Base-by-base conservation (phyloP, 2,888 invertebrate genomes). In the Trichopria drosophilae region DNA sequence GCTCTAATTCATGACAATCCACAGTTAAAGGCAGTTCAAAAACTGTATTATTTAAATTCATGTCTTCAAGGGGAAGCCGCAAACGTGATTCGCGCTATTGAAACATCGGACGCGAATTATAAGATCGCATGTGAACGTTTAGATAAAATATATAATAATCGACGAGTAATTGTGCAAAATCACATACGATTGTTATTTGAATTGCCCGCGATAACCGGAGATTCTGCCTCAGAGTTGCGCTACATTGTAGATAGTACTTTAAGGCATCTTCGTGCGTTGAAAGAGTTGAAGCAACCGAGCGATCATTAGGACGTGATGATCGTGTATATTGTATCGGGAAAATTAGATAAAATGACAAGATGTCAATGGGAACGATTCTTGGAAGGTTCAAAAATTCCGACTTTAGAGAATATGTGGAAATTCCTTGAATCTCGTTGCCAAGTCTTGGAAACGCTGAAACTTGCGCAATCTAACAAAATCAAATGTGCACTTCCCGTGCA, bases 1-100 rank as follows among this genome's bases (percentile, higher is more conserved):
- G 44, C 55, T 12, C 18, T 61, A 15, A 52, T 59, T 10, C 34
- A 60, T 22, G 20, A 39, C 15, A 58, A 60, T 48, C 36, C 34
- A 4, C 40, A 51, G 7, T 29, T 59, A 26, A 23, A 53, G 15
- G 26, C 46, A 13, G 55, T 52, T 4, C 53, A 56, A 45, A 59
- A 61, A 37, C 24, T 59, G 18, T 42, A 55, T 37, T 55, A 58
- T 10, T 34, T 57, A n/a, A 36, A 43, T 9, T 47, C 54, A 1
- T 54, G 51, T 34, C 20, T 55, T 15, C 16, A 29, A 13, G 48
- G 31, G 18, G 49, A 52, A 20, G 54, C 52, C 3, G 32, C 48
- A 1, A 36, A 52, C 7, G 23, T 51, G 1, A 52, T 57, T 29
- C 12, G 37, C 28, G 54, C 54, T 1, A 31, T 58, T 7, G 51